Conservation (phyloP, 1,140 invertebrate species). For the Trichomalopsis sarcophagae region DNA sequence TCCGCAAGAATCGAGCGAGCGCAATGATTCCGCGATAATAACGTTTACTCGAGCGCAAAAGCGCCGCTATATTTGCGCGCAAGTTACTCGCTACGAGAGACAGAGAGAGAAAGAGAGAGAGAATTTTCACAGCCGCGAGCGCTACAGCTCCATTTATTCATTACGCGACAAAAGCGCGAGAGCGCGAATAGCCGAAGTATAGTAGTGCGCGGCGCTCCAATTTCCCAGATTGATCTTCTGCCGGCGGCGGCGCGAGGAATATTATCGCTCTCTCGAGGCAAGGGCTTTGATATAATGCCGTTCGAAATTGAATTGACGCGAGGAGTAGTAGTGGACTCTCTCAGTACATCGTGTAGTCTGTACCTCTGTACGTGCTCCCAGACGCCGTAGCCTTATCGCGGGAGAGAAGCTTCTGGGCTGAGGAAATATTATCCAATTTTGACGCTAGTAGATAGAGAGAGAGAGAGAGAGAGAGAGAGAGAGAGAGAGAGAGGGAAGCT, state of each 20-base stretch:
- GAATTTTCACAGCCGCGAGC: neutral
- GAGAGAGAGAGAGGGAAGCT: too few species aligned
- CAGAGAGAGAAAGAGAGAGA: neutral
- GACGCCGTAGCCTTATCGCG: neutral
- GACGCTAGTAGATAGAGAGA: too few species aligned
- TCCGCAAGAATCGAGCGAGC: too few species aligned
- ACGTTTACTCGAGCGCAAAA: too few species aligned
- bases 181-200: neutral
- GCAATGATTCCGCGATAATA: too few species aligned
- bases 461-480: too few species aligned
- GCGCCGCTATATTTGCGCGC: too few species aligned
- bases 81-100: too few species aligned
- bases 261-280: slow-evolving; percentile 4
- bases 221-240: slow-evolving; percentile 12
- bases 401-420: neutral
- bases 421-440: neutral
- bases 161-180: slow-evolving; percentile 21
- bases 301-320: slow-evolving; percentile 20
- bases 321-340: neutral
- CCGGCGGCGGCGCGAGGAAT: neutral
- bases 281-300: neutral
- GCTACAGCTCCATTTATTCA: neutral
- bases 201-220: neutral
- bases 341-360: neutral
- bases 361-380: neutral